These are phyloP conservation scores for Oscheius sp. DNA, from an alignment of 2,888 invertebrate genomes.

Conservation along the genomic window DNA sequence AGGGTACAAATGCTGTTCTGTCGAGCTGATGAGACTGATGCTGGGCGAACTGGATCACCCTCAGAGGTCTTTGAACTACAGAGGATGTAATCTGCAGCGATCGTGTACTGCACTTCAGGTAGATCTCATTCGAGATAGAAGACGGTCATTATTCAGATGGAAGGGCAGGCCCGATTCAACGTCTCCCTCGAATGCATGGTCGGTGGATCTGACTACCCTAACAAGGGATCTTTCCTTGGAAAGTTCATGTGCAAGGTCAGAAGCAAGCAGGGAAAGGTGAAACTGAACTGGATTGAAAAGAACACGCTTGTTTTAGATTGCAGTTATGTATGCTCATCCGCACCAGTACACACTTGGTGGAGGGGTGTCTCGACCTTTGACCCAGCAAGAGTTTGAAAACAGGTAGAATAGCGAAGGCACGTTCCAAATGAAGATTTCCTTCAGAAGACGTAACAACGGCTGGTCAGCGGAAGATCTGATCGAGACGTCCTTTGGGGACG, in stretches of 20 bases:
- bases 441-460: not conserved
- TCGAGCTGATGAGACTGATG: conserved; percentile 4
- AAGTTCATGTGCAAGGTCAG: conserved; percentile 9
- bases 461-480: conserved; percentile 21
- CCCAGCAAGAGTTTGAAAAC: not conserved
- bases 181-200: conserved; percentile 5
- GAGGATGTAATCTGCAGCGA: conserved; percentile 17
- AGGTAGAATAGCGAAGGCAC: too few relatives aligned
- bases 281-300: not conserved
- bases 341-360: conserved; percentile 9
- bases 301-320: not conserved
- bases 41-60: conserved; percentile 10
- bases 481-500: conserved; percentile 7
- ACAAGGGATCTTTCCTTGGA: conserved; percentile 8
- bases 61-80: not conserved
- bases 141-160: not conserved
- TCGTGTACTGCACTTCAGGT: not conserved
- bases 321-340: conserved; percentile 13
- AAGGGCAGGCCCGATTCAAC: conserved; percentile 1
- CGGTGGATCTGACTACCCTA: not conserved
- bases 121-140: not conserved
- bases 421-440: too few relatives aligned
- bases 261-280: conserved; percentile 14
- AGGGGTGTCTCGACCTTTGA: conserved; percentile 16
- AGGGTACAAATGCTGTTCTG: conserved; percentile 21